Evolutionary conservation across 1,140 invertebrate genomes (phyloP), one percentile per base, ranked within the genome.

Genomic region (Neocloeon triangulifer): DNA sequence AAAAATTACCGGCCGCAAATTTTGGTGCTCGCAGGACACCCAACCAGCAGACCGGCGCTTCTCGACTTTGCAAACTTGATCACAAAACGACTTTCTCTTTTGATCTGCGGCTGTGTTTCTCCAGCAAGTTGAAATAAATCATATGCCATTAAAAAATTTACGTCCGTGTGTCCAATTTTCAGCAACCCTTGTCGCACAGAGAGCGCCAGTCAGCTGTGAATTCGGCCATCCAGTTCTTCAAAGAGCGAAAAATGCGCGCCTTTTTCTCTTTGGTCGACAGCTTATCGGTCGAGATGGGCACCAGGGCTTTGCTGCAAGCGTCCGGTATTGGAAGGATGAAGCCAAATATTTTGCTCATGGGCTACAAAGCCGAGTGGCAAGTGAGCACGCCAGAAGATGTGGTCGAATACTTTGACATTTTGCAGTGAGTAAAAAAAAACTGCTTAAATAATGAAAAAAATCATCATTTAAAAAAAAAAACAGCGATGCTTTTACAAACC

Each of bases 1-100:
- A 96, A 96, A 56, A 95, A 94, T 54, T 97, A 89, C 52, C 72
- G 78, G 52, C 92, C 91, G 0, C 78, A 85, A 55, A 68, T 92
- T 38, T 52, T 97, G 37, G 77, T 89, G 10, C 58, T 97, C 15
- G 68, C 73, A 5, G 92, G 91, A 2, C 50, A 68, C 18, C 84
- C 86, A 1, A 69, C 71, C 34, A 56, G 66, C 0, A 58, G 91
- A 20, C 84, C 86, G 2, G 70, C 81, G 2, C 59, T 96, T 1
- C 58, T 96, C 0, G 86, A 95, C 53, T 71, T 97, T 43, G 88
- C 78, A 1, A 71, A 81, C 47, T 63, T 82, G 31, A 76, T 97
- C 13, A 94, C 88, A 2, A 92, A 89, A 49, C 79, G 85, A 41
- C 74, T 82, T 41, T 89, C 86, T 3, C 58, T 96, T 0, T 68